Evolutionary conservation across 2,113 vertebrate species (phyloP), one percentile per base, ranked within the genome.

Genomic region (Atrichornis clamosus): DNA sequence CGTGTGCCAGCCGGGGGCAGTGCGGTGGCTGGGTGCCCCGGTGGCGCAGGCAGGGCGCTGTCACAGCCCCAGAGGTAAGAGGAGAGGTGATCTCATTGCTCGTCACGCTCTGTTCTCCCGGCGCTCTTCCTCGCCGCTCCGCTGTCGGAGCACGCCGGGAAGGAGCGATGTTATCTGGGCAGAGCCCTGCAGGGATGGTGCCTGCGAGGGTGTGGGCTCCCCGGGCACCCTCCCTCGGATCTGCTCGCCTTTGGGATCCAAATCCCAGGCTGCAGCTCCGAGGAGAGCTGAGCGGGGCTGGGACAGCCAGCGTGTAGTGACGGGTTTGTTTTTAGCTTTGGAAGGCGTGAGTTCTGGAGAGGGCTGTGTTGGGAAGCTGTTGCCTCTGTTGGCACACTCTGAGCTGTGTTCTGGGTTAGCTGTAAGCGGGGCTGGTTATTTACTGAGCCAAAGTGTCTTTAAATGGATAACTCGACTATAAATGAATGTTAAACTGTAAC

Each of bases 401-500:
- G 22, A 35, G 82, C 26, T 24, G 16, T 21, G 46, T 3, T 39
- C 27, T 12, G 21, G 46, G 46, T 77, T 20, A 33, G 73, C 15
- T 24, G 30, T n/a, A 10, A 52, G 17, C 39, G 6, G 69, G 39
- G 49, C 70, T 74, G 86, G 52, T 58, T 74, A n/a, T 33, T 90
- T 63, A 9, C 84, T 42, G 77, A 56, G 30, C 21, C 33, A 2
- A 0, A 46, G 49, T n/a, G 70, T 26, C 83, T 83, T 53, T 37
- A 27, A 67, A 75, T 87, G 83, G 68, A 0, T 93, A 81, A 90
- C 83, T 39, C 19, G 82, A 1, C 88, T 90, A 13, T 70, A 89
- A 93, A 32, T n/a, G 27, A 24, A 9, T 4, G 72, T 93, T 93
- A 80, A 94, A 59, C n/a, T 78, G 65, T 90, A 92, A 88, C 85